Evolutionary conservation across 1,140 invertebrate genomes (phyloP).

Genomic region (Pogonognathellus flavescens): DNA sequence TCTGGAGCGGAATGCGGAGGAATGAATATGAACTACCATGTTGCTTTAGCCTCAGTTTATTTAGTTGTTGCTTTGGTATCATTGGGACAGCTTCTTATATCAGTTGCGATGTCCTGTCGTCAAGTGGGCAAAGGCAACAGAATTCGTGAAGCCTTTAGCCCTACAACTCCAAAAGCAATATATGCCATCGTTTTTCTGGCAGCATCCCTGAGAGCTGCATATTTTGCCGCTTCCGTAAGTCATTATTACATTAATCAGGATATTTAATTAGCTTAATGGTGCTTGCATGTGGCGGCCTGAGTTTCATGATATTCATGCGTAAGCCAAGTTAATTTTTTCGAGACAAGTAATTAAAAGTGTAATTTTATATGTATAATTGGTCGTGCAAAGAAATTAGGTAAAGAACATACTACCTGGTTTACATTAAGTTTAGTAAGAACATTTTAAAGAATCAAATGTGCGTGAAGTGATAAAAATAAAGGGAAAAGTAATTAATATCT

Average conservation of each 20-base stretch:
- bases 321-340: too few relatives aligned
- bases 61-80: slow-evolving; percentile 87
- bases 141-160: slow-evolving; percentile 84
- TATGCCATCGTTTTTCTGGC: slow-evolving; percentile 92
- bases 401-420: too few relatives aligned
- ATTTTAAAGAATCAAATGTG: too few relatives aligned
- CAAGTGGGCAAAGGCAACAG: slow-evolving; percentile 86
- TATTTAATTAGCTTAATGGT: not conserved
- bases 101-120: slow-evolving; percentile 75
- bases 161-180: slow-evolving; percentile 92
- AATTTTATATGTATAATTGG: too few relatives aligned
- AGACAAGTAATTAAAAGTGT: too few relatives aligned
- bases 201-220: slow-evolving; percentile 85
- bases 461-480: too few relatives aligned
- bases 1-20: slow-evolving; percentile 77
- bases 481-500: too few relatives aligned
- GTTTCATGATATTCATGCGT: too few relatives aligned
- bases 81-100: slow-evolving; percentile 87
- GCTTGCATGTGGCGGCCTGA: too few relatives aligned
- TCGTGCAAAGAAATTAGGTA: too few relatives aligned
- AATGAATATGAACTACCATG: slow-evolving; percentile 78
- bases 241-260: not conserved
- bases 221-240: slow-evolving; percentile 90
- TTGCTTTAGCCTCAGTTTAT: slow-evolving; percentile 84
- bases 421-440: too few relatives aligned